Conservation (phyloP, 2,113 vertebrate species). For the Apeltes quadracus region DNA sequence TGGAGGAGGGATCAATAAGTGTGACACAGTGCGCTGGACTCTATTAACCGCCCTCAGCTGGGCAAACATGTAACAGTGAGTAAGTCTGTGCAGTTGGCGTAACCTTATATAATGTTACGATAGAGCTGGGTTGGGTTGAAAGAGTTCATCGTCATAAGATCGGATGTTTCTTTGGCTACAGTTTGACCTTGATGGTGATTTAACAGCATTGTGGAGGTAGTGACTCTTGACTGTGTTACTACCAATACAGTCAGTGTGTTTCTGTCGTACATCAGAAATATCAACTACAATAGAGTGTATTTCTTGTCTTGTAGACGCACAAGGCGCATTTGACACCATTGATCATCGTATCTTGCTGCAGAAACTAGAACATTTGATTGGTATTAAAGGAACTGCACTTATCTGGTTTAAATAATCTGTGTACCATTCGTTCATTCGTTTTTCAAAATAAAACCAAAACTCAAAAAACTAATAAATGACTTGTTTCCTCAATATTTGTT, state of each 20-base stretch:
- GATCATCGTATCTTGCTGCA: no score
- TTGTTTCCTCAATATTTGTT: no score
- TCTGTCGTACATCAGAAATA: no score
- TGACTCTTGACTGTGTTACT: not conserved
- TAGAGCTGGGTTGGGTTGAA: slow-evolving; percentile 23
- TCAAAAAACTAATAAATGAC: no score
- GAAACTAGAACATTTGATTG: no score
- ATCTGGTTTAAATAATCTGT: no score
- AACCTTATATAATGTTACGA: slow-evolving; percentile 66
- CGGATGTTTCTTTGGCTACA: slow-evolving; percentile 20
- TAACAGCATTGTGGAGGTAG: not conserved
- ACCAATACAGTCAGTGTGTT: not conserved
- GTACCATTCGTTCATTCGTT: no score
- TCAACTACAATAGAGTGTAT: no score
- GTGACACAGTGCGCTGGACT: slow-evolving; percentile 52
- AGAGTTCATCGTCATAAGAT: slow-evolving; percentile 24
- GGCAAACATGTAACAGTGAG: slow-evolving; percentile 61
- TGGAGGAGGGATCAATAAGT: slow-evolving; percentile 35
- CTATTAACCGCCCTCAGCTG: slow-evolving; percentile 25
- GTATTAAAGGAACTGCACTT: no score
- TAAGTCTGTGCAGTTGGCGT: slow-evolving; percentile 45
- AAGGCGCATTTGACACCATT: no score
- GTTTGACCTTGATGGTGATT: slow-evolving; percentile 19
- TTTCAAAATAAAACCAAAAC: no score
- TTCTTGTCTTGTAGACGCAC: no score